Evolutionary conservation across 2,797 vertebrate species (phyloP).

Genomic region (Sparidentex hasta): DNA sequence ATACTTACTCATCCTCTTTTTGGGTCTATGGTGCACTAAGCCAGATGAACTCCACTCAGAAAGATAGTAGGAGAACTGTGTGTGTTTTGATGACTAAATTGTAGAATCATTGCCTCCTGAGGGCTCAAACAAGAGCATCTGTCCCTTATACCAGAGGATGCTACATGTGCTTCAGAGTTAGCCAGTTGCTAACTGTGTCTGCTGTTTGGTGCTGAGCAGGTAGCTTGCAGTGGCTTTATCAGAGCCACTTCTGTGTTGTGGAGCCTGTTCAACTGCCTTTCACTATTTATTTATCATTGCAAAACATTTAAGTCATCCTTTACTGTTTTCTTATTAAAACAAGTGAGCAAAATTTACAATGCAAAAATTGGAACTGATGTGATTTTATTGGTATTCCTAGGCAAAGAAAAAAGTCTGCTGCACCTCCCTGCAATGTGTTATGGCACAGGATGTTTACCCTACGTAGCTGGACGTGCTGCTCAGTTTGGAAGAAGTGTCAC

Average conservation of each 20-base stretch:
- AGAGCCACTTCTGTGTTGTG: neutral
- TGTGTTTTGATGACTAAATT: neutral
- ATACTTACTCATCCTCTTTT: neutral
- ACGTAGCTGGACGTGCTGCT: too few species aligned
- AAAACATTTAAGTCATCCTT: neutral
- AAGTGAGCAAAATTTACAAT: too few species aligned
- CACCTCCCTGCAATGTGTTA: too few species aligned
- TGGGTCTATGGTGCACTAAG: neutral
- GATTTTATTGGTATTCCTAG: too few species aligned
- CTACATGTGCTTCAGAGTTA: too few species aligned
- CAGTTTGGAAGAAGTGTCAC: too few species aligned
- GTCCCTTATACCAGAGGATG: neutral
- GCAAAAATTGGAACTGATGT: too few species aligned
- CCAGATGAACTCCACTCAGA: neutral
- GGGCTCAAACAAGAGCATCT: neutral
- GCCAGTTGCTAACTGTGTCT: neutral
- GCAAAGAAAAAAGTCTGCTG: too few species aligned
- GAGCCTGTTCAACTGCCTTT: neutral
- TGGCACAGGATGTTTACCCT: too few species aligned
- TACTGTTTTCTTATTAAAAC: too few species aligned
- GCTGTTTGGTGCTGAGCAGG: neutral
- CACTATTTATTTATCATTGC: neutral
- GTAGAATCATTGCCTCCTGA: neutral
- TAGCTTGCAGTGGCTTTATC: neutral
- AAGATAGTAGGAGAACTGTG: neutral